These are phyloP conservation scores for Etheostoma spectabile DNA, from an alignment of 2,113 vertebrate species.

Conservation along the genomic window DNA sequence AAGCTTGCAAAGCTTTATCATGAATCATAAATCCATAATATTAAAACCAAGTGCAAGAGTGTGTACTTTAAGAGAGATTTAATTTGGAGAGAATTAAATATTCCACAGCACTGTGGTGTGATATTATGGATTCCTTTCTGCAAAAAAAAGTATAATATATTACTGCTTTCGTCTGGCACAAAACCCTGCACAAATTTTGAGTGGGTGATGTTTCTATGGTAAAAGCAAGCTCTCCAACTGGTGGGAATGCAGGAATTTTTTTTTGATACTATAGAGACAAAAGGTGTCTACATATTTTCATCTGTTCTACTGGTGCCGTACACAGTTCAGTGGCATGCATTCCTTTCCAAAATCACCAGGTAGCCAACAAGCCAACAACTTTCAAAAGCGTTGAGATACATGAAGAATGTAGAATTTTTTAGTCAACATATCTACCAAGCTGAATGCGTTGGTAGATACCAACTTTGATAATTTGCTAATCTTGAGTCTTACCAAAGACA, in stretches of 20 bases:
- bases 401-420: background rate
- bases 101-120: background rate
- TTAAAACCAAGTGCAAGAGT: background rate
- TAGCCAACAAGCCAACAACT: conserved; percentile 7
- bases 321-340: conserved; percentile 6
- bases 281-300: conserved; percentile 1
- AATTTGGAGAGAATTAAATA: background rate
- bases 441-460: conserved; percentile 6
- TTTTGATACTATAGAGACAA: conserved; percentile 23
- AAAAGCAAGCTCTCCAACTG: conserved; percentile 66
- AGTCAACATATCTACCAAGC: background rate
- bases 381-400: background rate
- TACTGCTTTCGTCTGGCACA: conserved; percentile 46
- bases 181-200: conserved; percentile 70
- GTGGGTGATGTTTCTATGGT: conserved; percentile 80
- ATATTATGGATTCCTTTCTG: background rate
- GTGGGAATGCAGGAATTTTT: conserved; percentile 29
- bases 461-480: background rate
- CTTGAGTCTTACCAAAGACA: background rate
- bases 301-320: background rate
- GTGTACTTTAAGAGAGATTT: conserved; percentile 8
- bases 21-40: background rate
- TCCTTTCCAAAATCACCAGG: conserved; percentile 19
- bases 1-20: conserved; percentile 7
- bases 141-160: conserved; percentile 12